phyloP scores from a whole-genome alignment of 2,797 vertebrate genomes.

The Odontamblyopus lacepedii region DNA sequence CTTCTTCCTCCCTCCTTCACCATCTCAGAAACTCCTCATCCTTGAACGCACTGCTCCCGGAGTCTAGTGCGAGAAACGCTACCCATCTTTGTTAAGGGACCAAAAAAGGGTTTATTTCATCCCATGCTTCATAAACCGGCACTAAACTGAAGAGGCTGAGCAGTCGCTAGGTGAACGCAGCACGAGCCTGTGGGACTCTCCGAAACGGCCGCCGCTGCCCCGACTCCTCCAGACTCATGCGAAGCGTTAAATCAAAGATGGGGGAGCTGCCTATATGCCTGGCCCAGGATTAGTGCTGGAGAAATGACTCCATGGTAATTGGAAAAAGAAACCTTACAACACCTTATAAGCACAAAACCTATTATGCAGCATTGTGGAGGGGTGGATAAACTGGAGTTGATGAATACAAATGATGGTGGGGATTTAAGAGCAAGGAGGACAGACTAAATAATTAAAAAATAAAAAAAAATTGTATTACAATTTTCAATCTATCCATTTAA shows the following conservation, averaged over 20 bases:
- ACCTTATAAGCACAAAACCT: constrained; percentile 61
- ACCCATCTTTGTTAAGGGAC: constrained; percentile 62
- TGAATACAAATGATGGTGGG: constrained; percentile 64
- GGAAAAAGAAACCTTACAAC: constrained; percentile 67
- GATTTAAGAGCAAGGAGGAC: constrained; percentile 43
- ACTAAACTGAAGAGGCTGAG: constrained; percentile 68
- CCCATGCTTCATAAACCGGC: constrained; percentile 76
- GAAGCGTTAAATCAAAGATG: constrained; percentile 74
- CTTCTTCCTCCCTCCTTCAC: constrained; percentile 30
- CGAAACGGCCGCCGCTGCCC: constrained; percentile 58
- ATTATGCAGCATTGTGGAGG: constrained; percentile 56
- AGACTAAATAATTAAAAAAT: constrained; percentile 4
- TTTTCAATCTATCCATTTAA: not conserved
- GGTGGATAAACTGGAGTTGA: constrained; percentile 57
- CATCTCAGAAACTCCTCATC: constrained; percentile 57
- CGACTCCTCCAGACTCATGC: constrained; percentile 47
- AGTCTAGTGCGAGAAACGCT: constrained; percentile 53
- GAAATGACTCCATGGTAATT: constrained; percentile 73
- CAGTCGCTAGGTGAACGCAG: constrained; percentile 70
- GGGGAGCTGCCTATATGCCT: constrained; percentile 50
- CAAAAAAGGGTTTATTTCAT: constrained; percentile 72
- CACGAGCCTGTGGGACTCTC: constrained; percentile 53
- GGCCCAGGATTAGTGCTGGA: constrained; percentile 63
- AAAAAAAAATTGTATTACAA: too few relatives aligned
- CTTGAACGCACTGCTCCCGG: constrained; percentile 48